Percentiles rank a stretch among this genome's conserved stretches.
phyloP scores from a whole-genome alignment of 2,797 vertebrate species.

The Oryzias sinensis region DNA sequence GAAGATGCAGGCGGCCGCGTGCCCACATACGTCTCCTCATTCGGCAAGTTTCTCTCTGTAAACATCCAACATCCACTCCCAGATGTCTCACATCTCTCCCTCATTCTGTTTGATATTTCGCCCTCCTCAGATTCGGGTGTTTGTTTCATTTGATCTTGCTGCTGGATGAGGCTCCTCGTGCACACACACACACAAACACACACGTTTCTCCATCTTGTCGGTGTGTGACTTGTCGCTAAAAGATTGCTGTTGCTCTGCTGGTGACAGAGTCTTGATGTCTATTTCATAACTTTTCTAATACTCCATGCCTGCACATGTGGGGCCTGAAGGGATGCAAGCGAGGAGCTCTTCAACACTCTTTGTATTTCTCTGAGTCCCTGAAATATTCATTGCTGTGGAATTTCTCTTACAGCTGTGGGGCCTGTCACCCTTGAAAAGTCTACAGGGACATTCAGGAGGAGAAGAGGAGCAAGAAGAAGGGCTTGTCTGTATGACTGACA shows the following conservation, averaged over 20 bases:
- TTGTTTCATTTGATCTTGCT: constrained; percentile 75
- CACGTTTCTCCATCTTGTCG: constrained; percentile 52
- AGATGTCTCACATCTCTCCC: constrained; percentile 54
- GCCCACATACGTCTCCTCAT: constrained; percentile 63
- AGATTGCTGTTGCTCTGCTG: constrained; percentile 46
- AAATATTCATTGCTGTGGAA: constrained; percentile 78
- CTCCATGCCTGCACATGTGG: constrained; percentile 50
- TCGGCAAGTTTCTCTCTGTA: constrained; percentile 55
- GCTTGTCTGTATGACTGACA: constrained; percentile 58
- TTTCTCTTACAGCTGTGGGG: constrained; percentile 67
- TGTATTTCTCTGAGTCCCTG: constrained; percentile 64
- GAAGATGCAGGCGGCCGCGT: constrained; percentile 16
- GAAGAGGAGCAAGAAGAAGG: constrained; percentile 54
- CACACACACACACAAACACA: constrained; percentile 25
- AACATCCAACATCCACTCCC: constrained; percentile 64
- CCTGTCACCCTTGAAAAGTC: constrained; percentile 73
- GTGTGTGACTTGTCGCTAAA: constrained; percentile 58
- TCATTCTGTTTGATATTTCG: constrained; percentile 70
- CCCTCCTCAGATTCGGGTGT: constrained; percentile 69
- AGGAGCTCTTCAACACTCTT: constrained; percentile 69
- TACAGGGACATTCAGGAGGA: constrained; percentile 63
- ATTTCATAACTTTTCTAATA: constrained; percentile 43
- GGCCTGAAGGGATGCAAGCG: constrained; percentile 51
- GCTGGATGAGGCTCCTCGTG: constrained; percentile 54
- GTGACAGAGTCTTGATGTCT: constrained; percentile 53